Conservation (phyloP, 2,797 vertebrate genomes). For the Aldrovandia affinis region DNA sequence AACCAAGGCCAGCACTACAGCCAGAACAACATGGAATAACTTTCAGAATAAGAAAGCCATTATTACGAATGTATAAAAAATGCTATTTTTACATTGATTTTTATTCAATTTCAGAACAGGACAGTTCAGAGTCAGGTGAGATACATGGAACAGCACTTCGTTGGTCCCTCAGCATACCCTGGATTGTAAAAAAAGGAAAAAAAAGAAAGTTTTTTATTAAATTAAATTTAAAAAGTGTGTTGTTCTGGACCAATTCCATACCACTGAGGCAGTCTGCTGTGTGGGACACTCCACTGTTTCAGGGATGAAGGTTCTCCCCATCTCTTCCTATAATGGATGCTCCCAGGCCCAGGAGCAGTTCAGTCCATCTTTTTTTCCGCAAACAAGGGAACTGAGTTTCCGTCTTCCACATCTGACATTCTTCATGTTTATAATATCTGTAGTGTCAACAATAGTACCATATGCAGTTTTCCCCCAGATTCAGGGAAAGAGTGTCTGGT, state of each 20-base stretch:
- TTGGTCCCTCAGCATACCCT: slow-evolving; percentile 50
- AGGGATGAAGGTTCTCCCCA: not conserved
- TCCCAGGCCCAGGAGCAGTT: not conserved
- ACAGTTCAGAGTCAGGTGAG: slow-evolving; percentile 48
- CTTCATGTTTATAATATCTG: not conserved
- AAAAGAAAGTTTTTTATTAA: too few relatives aligned
- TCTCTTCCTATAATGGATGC: not conserved
- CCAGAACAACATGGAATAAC: slow-evolving; percentile 66
- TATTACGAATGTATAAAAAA: slow-evolving; percentile 69
- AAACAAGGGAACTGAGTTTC: not conserved
- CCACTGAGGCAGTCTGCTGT: slow-evolving; percentile 30
- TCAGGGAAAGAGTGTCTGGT: slow-evolving; percentile 31
- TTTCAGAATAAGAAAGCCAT: slow-evolving; percentile 70
- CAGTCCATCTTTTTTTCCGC: not conserved
- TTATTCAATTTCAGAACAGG: slow-evolving; percentile 40
- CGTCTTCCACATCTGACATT: not conserved
- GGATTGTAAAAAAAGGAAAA: slow-evolving; percentile 57
- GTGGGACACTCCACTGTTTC: not conserved
- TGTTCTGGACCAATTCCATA: slow-evolving; percentile 46
- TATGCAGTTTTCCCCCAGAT: slow-evolving; percentile 31
- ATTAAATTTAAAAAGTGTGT: slow-evolving; percentile 53
- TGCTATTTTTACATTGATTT: slow-evolving; percentile 59
- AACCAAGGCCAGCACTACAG: slow-evolving; percentile 76
- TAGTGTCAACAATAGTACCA: not conserved
- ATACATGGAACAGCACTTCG: slow-evolving; percentile 44